Evolutionary conservation across 2,113 vertebrate genomes (phyloP).

Genomic region (Cathartes aura): DNA sequence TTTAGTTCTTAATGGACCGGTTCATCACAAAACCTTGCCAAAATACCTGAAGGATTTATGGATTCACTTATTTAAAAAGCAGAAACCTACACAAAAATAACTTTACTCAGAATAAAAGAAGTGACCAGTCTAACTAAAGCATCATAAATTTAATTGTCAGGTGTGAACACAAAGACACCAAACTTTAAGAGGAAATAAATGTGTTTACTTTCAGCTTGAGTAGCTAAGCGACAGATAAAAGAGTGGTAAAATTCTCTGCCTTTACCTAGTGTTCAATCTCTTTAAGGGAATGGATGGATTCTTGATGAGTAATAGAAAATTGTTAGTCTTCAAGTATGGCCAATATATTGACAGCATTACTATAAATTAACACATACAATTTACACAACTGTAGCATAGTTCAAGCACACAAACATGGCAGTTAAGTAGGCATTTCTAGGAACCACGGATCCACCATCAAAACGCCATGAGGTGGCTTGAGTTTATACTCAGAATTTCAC

Average conservation of each 20-base stretch:
- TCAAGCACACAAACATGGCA: not conserved
- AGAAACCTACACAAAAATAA: not conserved
- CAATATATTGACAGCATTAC: not conserved
- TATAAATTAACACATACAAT: not conserved
- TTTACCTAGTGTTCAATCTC: not conserved
- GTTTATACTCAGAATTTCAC: not conserved
- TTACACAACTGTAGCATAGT: not conserved
- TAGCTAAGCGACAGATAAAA: not conserved
- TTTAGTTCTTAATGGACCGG: not conserved
- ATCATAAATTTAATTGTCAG: not conserved
- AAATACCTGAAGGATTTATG: constrained; percentile 12
- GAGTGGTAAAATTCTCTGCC: not conserved
- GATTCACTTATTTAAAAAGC: constrained; percentile 11
- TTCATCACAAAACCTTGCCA: not conserved
- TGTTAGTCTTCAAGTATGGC: not conserved
- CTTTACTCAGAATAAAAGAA: not conserved
- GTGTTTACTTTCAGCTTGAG: not conserved
- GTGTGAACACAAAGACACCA: not conserved
- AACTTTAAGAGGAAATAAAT: not conserved
- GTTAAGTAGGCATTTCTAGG: not conserved
- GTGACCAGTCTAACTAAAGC: not conserved
- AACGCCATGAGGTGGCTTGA: not conserved
- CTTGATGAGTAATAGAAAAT: not conserved
- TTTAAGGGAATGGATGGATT: not conserved
- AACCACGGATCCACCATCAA: not conserved